These are phyloP conservation scores for Antrozous pallidus DNA, from an alignment of 2,797 vertebrate species.

Conservation along the genomic window DNA sequence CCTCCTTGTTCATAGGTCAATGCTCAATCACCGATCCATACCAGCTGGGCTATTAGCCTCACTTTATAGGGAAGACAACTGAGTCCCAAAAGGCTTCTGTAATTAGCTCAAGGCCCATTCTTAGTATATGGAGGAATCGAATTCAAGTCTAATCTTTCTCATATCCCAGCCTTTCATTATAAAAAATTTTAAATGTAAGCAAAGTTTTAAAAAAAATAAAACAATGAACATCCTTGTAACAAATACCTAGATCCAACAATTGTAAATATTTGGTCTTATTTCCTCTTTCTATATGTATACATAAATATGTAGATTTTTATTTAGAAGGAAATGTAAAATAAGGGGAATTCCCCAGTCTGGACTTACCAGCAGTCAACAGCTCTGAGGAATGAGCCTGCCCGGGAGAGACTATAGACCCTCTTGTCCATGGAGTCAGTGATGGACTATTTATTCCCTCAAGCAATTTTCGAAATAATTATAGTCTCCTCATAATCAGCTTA, in stretches of 20 bases:
- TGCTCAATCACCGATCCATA: too few relatives aligned
- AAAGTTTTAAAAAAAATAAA: constrained; percentile 23
- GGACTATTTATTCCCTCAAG: not conserved
- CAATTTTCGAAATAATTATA: not conserved
- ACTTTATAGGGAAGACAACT: constrained; percentile 18
- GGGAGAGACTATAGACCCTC: too few relatives aligned
- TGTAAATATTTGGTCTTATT: not conserved
- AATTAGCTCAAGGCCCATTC: not conserved
- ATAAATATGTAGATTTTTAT: not conserved
- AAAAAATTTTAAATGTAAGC: not conserved
- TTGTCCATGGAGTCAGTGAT: too few relatives aligned
- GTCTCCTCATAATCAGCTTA: not conserved
- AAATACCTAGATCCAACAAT: not conserved
- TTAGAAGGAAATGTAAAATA: constrained; percentile 28
- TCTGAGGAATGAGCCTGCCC: too few relatives aligned
- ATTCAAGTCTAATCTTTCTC: not conserved
- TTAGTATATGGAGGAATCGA: not conserved
- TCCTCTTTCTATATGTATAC: not conserved
- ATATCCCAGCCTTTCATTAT: not conserved
- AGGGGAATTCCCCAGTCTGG: too few relatives aligned
- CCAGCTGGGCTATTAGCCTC: not conserved
- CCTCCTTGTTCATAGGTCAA: too few relatives aligned
- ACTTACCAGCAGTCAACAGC: too few relatives aligned
- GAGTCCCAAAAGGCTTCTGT: constrained; percentile 1
- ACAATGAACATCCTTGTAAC: not conserved